Evolutionary conservation across 2,797 vertebrate genomes (phyloP), one percentile per base, ranked within the genome.

Genomic region (Huso huso): DNA sequence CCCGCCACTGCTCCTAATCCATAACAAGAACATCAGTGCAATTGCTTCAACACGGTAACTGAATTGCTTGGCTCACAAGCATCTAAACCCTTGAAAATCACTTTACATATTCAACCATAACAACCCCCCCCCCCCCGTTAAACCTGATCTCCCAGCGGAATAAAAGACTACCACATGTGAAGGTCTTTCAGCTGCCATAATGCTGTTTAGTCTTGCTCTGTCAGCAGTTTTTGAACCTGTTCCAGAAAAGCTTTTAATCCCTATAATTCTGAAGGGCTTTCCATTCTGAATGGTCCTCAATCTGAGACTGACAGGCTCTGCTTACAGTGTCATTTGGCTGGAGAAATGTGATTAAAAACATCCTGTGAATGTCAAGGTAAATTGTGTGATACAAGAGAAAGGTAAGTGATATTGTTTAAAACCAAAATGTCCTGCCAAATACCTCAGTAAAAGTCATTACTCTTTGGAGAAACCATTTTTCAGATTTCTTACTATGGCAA

Each of bases 231-330:
- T 93, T 94, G 92, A 93, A 89, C 80, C 69, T 70, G 65, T 86
- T 94, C 92, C 92, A 95, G 91, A 91, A 93, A 93, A 94, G 92
- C 93, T 94, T 93, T 95, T 92, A 94, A 89, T 90, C 74, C 78
- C 51, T 79, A 87, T 89, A 87, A 89, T 87, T 85, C 84, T 61
- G 69, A 65, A 51, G 74, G 80, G 81, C 76, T 76, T 78, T 73
- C 78, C 78, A 81, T 84, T 83, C 75, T 63, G 69, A 80, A 77
- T 73, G 77, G 82, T 82, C 81, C 76, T 76, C 80, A 75, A 83
- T 74, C 78, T 58, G 11, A 58, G 55, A n/a, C 15, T 13, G 10
- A n/a, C 55, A n/a, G 55, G 10, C 55, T 58, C 11, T 58, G 11
- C 6, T 15, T 58, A n/a, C 55, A 58, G 55, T n/a, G 55, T n/a